Conservation (phyloP, 2,113 vertebrate genomes). For the Dicrurus megarhynchus region DNA sequence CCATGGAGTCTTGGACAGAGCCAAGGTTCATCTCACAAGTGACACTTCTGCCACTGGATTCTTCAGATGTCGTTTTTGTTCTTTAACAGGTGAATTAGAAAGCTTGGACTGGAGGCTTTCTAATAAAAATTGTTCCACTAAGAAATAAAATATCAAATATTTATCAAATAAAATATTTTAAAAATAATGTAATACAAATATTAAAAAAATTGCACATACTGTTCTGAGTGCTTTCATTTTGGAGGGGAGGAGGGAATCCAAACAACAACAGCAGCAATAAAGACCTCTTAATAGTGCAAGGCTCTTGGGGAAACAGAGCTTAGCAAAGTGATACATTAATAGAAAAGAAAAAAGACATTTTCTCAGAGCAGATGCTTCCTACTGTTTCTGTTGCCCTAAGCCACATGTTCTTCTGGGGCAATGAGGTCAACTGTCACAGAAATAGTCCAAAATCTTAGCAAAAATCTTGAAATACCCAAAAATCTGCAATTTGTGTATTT, state of each 20-base stretch:
- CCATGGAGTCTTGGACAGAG: rapidly evolving
- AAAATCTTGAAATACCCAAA: neutral
- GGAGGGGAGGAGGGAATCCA: neutral
- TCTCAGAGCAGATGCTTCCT: neutral
- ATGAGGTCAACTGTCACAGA: neutral
- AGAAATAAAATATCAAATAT: neutral
- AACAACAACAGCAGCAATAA: neutral
- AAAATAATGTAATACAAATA: neutral
- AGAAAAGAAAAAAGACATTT: neutral
- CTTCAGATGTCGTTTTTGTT: neutral
- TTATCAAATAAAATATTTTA: neutral
- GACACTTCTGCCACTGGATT: neutral
- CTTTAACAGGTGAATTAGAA: neutral
- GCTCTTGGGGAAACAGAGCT: neutral
- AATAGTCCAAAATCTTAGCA: neutral
- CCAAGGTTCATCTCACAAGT: neutral
- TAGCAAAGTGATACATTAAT: neutral
- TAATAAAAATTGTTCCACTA: neutral
- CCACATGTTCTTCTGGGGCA: neutral
- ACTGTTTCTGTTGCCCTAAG: neutral
- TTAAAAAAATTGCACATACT: rapidly evolving
- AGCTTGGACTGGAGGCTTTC: neutral
- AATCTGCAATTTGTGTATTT: neutral
- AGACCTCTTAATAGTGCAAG: neutral
- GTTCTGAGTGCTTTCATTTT: neutral